Conservation (phyloP, 2,113 vertebrate species). For the Lonchura striata region DNA sequence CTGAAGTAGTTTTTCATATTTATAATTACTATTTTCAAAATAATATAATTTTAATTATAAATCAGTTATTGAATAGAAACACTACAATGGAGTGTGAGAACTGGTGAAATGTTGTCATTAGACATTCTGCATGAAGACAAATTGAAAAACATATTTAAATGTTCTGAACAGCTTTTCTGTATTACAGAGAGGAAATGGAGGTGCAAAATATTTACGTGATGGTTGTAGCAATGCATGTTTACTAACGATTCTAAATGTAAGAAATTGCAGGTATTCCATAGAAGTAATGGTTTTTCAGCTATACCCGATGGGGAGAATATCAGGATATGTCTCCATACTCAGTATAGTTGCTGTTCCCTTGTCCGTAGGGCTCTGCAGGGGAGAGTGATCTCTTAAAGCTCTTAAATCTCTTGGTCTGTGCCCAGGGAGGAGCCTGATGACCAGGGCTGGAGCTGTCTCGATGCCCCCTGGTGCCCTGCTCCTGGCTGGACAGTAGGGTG, state of each 20-base stretch:
- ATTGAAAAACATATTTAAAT: background rate
- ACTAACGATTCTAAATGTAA: background rate
- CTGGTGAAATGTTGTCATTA: background rate
- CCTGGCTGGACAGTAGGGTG: background rate
- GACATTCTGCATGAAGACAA: background rate
- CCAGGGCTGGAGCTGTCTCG: accelerated
- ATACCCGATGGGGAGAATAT: background rate
- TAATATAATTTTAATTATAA: background rate
- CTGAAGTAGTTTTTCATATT: background rate
- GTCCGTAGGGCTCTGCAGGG: background rate
- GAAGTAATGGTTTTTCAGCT: background rate
- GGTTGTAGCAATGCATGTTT: background rate
- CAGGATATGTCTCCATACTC: background rate
- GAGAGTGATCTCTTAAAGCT: background rate
- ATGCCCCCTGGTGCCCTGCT: background rate
- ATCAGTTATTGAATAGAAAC: background rate
- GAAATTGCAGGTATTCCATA: background rate
- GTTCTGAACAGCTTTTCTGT: background rate
- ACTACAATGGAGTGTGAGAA: background rate
- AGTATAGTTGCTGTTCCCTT: background rate
- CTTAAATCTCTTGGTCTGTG: background rate
- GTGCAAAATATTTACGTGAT: background rate
- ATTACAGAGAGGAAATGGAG: background rate
- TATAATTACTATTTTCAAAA: background rate
- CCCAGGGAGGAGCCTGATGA: background rate